Evolutionary conservation across 2,888 invertebrate species (phyloP), one percentile per base, ranked within the genome.

Genomic region (Penaeus monodon): DNA sequence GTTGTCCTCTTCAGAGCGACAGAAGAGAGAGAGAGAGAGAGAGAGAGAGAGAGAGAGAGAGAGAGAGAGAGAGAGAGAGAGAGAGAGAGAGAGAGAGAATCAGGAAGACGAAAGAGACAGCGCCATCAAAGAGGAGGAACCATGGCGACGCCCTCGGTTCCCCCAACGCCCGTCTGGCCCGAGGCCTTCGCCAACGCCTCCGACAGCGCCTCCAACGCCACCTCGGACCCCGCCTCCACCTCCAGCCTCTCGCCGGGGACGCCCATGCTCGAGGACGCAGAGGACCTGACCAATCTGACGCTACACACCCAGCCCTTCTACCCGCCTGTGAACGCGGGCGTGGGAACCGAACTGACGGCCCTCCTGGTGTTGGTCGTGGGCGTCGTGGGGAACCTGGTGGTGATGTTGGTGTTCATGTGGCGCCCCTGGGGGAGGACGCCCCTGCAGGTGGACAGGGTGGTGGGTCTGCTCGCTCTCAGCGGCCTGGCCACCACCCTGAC

Each of bases 371-470:
- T 84, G 81, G 70, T 84, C n/a, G 77, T 85, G 76, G 88, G 88
- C 27, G 81, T 84, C 57, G 77, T 84, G 10, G 88, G 88, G 38
- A 88, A 88, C 70, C n/a, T 85, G 27, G 38, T 88, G 22, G 70
- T 88, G 64, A 64, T 76, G 29, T 29, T 49, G 33, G 81, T 76
- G 33, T 88, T 88, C 81, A 68, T 84, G 27, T 33, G 76, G 20
- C 65, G 84, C 22, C 88, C 88, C 29, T 88, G 84, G 81, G 66
- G 81, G 6, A 76, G 88, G 27, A 84, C 81, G 20, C 84, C 88
- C 64, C 76, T 88, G 20, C 84, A 84, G 81, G 77, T 88, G 64
- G 88, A 88, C 77, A 29, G 88, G 2, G 70, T 88, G 17, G 77
- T 88, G 24, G 84, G 84, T 4, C 84, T 84, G 20, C 77, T 88